Percentiles rank a stretch among this genome's conserved stretches.
Evolutionary conservation across 1,140 invertebrate genomes (phyloP).

Genomic region (Heliconius nattereri): DNA sequence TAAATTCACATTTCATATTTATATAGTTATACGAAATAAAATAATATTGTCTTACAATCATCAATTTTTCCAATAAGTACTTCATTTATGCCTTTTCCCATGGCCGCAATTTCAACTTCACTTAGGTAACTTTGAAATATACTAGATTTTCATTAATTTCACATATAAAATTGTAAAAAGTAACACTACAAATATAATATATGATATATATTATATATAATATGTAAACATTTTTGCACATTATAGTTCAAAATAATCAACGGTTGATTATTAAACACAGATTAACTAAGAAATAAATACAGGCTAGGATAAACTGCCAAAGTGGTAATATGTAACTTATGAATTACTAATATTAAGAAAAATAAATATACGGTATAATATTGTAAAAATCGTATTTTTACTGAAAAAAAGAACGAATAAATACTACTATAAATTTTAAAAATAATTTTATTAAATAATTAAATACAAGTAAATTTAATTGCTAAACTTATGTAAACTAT

Average conservation of each 20-base stretch:
- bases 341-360: no score
- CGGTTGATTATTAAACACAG: constrained; percentile 7
- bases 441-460: no score
- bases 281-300: no score
- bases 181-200: not conserved
- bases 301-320: no score
- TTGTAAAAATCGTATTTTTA: no score
- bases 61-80: constrained; percentile 73
- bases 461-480: no score
- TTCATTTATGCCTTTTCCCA: constrained; percentile 61
- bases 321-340: no score
- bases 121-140: not conserved
- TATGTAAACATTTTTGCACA: constrained; percentile 9
- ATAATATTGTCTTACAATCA: constrained; percentile 53
- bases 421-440: no score
- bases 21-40: not conserved
- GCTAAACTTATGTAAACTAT: not conserved
- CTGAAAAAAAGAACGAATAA: no score
- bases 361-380: no score
- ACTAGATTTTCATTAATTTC: not conserved
- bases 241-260: constrained; percentile 33
- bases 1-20: constrained; percentile 16
- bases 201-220: no score
- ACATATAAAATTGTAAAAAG: not conserved
- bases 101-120: constrained; percentile 28